Evolutionary conservation across 2,888 invertebrate species (phyloP), one percentile per base, ranked within the genome.

Genomic region (Trichogramma evanescens): DNA sequence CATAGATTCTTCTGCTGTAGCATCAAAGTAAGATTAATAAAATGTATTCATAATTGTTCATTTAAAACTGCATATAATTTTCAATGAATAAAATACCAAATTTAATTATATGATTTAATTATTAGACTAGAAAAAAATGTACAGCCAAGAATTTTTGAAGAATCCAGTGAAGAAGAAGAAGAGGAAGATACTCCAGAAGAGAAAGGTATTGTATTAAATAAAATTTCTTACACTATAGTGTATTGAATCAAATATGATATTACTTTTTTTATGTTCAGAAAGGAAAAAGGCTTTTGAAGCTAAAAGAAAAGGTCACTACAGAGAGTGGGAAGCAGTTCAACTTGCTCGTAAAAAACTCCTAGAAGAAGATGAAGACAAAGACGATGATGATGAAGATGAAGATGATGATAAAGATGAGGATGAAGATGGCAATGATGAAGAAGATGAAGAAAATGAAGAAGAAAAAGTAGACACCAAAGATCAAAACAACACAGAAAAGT

Each of bases 221-320:
- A 48, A 39, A 38, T 43, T 26, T 49, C 8, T n/a, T 42, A 26
- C 13, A 41, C 41, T 46, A 26, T 26, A 26, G 26, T 26, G 26
- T 26, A 26, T 26, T 9, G 8, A 45, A 48, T n/a, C 13, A 39
- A 26, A 26, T 26, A 26, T 26, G 26, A 41, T 49, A 26, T 60
- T 50, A 40, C 46, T 58, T 54, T 46, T 62, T 7, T 56, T 60
- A 39, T 43, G 39, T 76, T 46, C 70, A 87, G 88, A 82, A 68
- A 86, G 86, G 71, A 84, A 89, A 70, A 82, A 86, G 71, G 87
- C 88, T 64, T 99, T 99, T 74, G 94, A 96, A 79, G 86, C 88
- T 68, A 96, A 95, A 76, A 84, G 99, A 65, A 97, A 95, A 82
- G 88, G 91, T 70, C 99, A 99, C 74, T 99, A 99, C 80, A 95